Conservation (phyloP, 2,888 invertebrate species). For the Synergus umbraculus region DNA sequence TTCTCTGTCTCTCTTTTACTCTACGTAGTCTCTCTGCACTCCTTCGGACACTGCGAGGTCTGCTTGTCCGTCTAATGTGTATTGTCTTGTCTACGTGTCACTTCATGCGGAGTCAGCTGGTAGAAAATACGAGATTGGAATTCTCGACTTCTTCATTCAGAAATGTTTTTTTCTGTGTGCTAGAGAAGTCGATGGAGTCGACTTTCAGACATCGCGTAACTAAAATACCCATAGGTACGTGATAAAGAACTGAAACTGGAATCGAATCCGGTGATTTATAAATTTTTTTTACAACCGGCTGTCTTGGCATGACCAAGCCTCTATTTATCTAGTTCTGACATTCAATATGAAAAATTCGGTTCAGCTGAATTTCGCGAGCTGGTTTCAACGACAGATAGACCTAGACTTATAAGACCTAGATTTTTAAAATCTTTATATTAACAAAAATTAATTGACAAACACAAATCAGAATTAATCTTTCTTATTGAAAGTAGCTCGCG, state of each 20-base stretch:
- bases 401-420: slow-evolving; percentile 5
- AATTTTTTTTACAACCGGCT: background rate
- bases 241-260: slow-evolving; percentile 2
- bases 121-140: slow-evolving; percentile 18
- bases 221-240: background rate
- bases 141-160: background rate
- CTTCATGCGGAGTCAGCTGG: slow-evolving; percentile 24
- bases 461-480: slow-evolving; percentile 1
- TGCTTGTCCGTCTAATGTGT: slow-evolving; percentile 71
- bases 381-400: slow-evolving; percentile 10
- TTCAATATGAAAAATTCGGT: slow-evolving; percentile 34
- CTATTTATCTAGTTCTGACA: slow-evolving; percentile 40
- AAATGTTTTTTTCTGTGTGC: background rate
- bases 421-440: slow-evolving; percentile 29
- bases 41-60: slow-evolving; percentile 51
- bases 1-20: slow-evolving; percentile 34
- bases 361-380: slow-evolving; percentile 4
- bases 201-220: background rate
- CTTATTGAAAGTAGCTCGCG: slow-evolving; percentile 21
- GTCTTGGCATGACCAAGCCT: slow-evolving; percentile 8
- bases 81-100: slow-evolving; percentile 56
- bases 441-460: background rate
- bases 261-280: background rate
- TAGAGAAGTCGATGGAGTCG: background rate
- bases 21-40: slow-evolving; percentile 41